Base-by-base conservation (phyloP, 2,888 invertebrate species). In the Trisateles emortualis region DNA sequence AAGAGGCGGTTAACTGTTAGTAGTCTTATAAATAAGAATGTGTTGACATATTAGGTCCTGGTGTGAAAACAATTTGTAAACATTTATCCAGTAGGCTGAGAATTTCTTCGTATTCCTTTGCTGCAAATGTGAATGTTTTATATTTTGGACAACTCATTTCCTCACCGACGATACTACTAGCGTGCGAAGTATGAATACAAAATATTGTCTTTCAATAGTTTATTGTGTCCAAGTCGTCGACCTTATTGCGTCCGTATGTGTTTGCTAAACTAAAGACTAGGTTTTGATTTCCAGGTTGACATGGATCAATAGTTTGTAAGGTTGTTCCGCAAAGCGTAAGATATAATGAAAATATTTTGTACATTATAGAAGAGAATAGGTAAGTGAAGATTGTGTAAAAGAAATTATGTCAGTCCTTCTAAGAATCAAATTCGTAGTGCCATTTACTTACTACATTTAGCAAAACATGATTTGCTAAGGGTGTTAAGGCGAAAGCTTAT, bases 141-240 rank as follows among this genome's bases (percentile, higher is more conserved):
- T 32, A 44, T 33, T 32, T 24, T 8, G 8, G 6, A 19, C 14
- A 3, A 2, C 5, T 32, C 5, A 56, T 36, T 49, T 11, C 26
- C 22, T 33, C 49, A 10, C 24, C 19, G 14, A 42, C 24, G 13
- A 43, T 14, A 24, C 9, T 14, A 24, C 9, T 33, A 29, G 8
- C 16, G 36, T 38, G 36, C 22, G 2, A 35, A 5, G 5, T 16
- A 26, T 53, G 13, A 24, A 54, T 36, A 43, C 43, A 24, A 17
- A 54, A 40, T 50, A 33, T 47, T 44, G 33, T 53, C 32, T 49
- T 64, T 48, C 40, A 60, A 49, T 54, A 43, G 50, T 52, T n/a
- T 45, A 51, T 49, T 59, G 50, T 49, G 42, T 52, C 48, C 22
- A 47, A 39, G 58, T 46, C 60, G 36, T 29, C 43, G 55, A 66